Base-by-base conservation (phyloP, 2,888 invertebrate species). In the Hypomecis atomaria region DNA sequence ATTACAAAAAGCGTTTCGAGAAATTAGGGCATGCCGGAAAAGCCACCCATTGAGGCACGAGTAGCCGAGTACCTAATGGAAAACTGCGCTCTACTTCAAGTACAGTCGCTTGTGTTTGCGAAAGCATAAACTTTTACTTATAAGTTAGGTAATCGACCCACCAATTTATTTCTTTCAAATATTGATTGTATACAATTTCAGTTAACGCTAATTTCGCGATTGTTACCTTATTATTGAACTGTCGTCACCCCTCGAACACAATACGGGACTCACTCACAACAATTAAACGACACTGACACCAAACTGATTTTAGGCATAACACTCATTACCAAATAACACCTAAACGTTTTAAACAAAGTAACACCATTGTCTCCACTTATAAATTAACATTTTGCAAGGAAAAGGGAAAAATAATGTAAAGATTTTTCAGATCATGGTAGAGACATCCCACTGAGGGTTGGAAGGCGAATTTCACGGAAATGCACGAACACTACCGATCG, bases 361-460 rank as follows among this genome's bases (percentile, higher is more conserved):
- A 78, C 78, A 82, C 85, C 55, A 66, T 77, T 72, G 62, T 82
- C 75, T 84, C 82, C 79, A 85, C 83, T 82, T 72, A 78, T 71
- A 77, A 82, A 81, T 74, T 71, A 76, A 74, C 72, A 78, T 76
- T 81, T 77, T 79, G 62, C 61, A 64, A 73, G 69, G 77, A 79
- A 81, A 71, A 79, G 79, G 71, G 75, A 79, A 76, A 84, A 84
- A 84, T 82, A 76, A 79, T 81, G 80, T 86, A 89, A 89, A 89
- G 88, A 87, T 86, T 90, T 90, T 90, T 82, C 83, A 82, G 80
- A 76, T 82, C 79, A 81, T 78, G 77, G 79, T 81, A 76, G 81
- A 87, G 85, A 82, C 89, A 89, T 89, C 80, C 81, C 82, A 82
- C 78, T 81, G 82, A 85, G 92, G 91, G 90, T 86, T 89, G 89